Conservation (phyloP, 1,140 invertebrate genomes). For the Thalassaphorura encarpata region DNA sequence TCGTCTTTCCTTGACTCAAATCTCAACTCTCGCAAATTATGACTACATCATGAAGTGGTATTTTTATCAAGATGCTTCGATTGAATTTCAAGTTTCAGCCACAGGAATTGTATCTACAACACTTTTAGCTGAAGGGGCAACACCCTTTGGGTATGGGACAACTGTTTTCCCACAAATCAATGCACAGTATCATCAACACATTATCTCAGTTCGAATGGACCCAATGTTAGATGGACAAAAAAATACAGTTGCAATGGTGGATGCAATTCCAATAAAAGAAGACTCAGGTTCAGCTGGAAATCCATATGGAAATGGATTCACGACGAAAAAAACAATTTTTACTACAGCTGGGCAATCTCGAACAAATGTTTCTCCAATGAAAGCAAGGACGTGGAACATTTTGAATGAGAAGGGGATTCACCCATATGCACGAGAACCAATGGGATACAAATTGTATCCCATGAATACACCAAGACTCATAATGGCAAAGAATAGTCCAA, state of each 20-base stretch:
- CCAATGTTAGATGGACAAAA: slow-evolving; percentile 15
- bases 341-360: neutral
- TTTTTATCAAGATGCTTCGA: slow-evolving; percentile 1
- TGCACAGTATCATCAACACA: slow-evolving; percentile 12
- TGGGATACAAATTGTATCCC: neutral
- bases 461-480: neutral
- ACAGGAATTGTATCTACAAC: slow-evolving; percentile 12
- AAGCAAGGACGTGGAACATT: neutral
- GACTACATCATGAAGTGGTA: slow-evolving; percentile 11
- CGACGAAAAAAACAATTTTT: neutral
- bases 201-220: slow-evolving; percentile 11
- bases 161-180: slow-evolving; percentile 11
- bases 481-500: neutral
- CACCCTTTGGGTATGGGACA: slow-evolving; percentile 3
- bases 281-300: slow-evolving; percentile 2
- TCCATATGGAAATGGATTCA: slow-evolving; percentile 1
- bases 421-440: neutral
- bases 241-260: slow-evolving; percentile 12
- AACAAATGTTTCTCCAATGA: neutral
- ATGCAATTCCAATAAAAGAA: neutral
- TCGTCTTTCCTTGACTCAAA: neutral
- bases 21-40: slow-evolving; percentile 16
- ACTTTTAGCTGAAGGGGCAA: slow-evolving; percentile 7
- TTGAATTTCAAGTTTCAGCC: slow-evolving; percentile 5
- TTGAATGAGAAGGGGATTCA: neutral